Conservation (phyloP, 1,140 invertebrate genomes). For the Calliphora vicina region DNA sequence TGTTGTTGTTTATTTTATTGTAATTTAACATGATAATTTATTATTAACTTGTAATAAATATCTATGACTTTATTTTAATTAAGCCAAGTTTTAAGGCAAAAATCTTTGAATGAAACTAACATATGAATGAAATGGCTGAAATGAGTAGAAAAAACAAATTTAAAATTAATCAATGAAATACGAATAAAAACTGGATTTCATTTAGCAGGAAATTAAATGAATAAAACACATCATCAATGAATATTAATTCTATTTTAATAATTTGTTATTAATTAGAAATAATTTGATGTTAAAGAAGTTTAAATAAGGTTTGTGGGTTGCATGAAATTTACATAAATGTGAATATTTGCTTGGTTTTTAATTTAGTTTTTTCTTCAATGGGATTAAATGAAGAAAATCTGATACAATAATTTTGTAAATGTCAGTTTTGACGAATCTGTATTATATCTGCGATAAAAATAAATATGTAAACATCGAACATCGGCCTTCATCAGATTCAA, state of each 20-base stretch:
- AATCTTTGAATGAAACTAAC: background rate
- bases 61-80: background rate
- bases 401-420: too few relatives aligned
- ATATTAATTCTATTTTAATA: background rate
- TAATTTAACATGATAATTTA: constrained; percentile 3
- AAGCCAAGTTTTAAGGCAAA: background rate
- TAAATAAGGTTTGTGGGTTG: too few relatives aligned
- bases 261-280: too few relatives aligned
- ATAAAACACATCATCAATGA: background rate
- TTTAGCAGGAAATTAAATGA: background rate
- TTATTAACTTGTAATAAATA: constrained; percentile 7
- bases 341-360: too few relatives aligned
- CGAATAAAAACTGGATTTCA: background rate
- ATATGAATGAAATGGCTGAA: background rate
- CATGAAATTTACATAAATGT: too few relatives aligned
- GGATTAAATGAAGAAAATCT: too few relatives aligned
- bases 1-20: background rate
- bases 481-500: too few relatives aligned
- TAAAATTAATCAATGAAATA: background rate
- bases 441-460: too few relatives aligned
- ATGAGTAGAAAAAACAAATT: background rate
- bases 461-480: too few relatives aligned
- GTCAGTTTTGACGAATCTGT: too few relatives aligned
- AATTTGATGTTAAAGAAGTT: too few relatives aligned
- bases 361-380: too few relatives aligned